Base-by-base conservation (phyloP, 2,113 vertebrate species). In the Oreochromis tanganicae region DNA sequence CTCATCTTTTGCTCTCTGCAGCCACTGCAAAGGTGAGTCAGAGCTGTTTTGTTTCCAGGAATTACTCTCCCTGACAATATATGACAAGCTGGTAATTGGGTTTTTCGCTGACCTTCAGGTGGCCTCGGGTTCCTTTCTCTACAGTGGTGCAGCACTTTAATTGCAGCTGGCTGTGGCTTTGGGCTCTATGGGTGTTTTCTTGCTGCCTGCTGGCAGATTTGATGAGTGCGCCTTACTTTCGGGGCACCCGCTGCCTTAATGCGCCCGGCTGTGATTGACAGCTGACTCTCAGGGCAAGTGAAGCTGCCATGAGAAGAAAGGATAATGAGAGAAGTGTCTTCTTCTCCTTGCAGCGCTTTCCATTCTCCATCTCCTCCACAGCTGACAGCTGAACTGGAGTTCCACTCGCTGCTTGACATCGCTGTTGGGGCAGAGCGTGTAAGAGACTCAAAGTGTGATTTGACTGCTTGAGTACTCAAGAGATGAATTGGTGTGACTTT, bases 21-120 rank as follows among this genome's bases (percentile, higher is more conserved):
- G 81, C 29, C 41, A 32, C 87, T 82, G 88, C 85, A 63, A 81
- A 89, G 87, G 84, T 83, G 84, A 92, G 85, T 81, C 86, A 4
- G 71, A 71, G 48, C 79, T 63, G 61, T 82, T 90, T 63, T 73
- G 84, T 92, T 84, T 88, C 81, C 24, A 48, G 84, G 61, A 87
- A 82, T 78, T 80, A 24, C 41, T 87, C 83, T 79, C 14, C 50
- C 88, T 88, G 88, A 87, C 92, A 85, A 79, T 57, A 24, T 90
- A 90, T 82, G 92, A 91, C 89, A 83, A 85, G 91, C 83, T 87
- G 85, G 91, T 95, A 95, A 96, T 95, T 96, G 94, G 92, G 80
- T 89, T 90, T 90, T 85, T 57, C 63, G 0, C 88, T 90, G 91
- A 91, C 93, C 92, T 91, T 82, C 88, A 29, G 87, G 88, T 90